phyloP scores from a whole-genome alignment of 2,888 invertebrate genomes.

The Callinectes sapidus region DNA sequence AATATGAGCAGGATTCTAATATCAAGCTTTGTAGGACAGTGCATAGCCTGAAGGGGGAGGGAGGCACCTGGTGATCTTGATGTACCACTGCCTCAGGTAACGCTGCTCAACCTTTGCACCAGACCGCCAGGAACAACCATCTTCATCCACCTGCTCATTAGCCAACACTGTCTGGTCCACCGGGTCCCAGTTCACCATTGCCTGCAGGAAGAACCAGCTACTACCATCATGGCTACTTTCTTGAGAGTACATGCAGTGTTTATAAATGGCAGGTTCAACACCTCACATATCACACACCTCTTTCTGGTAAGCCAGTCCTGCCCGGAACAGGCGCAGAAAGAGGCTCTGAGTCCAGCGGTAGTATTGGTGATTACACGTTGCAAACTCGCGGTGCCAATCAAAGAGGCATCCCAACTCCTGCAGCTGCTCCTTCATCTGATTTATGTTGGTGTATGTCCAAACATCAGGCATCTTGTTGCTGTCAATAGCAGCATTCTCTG shows the following conservation, averaged over 20 bases:
- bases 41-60: not conserved
- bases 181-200: conserved; percentile 98
- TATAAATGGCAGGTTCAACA: not conserved
- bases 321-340: conserved; percentile 90
- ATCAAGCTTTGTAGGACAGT: not conserved
- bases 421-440: conserved; percentile 88
- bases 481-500: conserved; percentile 98
- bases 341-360: conserved; percentile 97
- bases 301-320: conserved; percentile 90
- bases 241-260: not conserved
- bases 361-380: conserved; percentile 91
- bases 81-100: conserved; percentile 94
- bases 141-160: conserved; percentile 71
- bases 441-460: conserved; percentile 94
- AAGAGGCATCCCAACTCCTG: conserved; percentile 83
- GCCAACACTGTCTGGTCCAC: conserved; percentile 93
- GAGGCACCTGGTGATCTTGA: conserved; percentile 88
- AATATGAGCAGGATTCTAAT: too few relatives aligned
- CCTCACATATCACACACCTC: conserved; percentile 77
- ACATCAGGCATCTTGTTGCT: conserved; percentile 84
- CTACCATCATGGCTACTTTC: not conserved
- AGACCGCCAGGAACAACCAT: conserved; percentile 72
- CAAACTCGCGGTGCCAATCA: conserved; percentile 94
- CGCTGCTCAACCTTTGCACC: conserved; percentile 82
- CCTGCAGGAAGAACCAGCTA: conserved; percentile 77